Evolutionary conservation across 2,888 invertebrate species (phyloP).

Genomic region (Odontocerum albicorne): DNA sequence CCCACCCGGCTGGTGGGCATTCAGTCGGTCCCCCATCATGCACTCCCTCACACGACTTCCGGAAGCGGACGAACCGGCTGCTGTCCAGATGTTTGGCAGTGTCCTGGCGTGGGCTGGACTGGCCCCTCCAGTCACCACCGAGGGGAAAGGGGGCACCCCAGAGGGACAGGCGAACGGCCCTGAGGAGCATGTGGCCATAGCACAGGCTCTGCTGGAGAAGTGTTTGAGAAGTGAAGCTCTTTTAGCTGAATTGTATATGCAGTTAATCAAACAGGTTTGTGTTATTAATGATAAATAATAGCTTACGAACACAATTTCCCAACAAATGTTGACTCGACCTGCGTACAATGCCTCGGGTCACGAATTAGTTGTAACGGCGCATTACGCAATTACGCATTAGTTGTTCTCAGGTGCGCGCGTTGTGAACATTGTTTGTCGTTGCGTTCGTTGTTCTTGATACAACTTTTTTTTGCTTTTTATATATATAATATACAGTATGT

Average conservation of each 20-base stretch:
- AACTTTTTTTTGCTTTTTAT: too few relatives aligned
- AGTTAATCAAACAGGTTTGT: conserved; percentile 79
- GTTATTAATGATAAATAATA: too few relatives aligned
- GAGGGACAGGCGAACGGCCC: conserved; percentile 56
- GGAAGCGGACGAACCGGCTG: conserved; percentile 84
- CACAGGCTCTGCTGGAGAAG: conserved; percentile 87
- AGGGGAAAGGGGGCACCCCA: conserved; percentile 50
- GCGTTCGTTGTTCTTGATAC: too few relatives aligned
- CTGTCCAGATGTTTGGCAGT: conserved; percentile 85
- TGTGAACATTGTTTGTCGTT: too few relatives aligned
- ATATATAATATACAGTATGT: too few relatives aligned
- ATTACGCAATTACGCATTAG: too few relatives aligned
- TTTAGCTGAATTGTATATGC: conserved; percentile 87
- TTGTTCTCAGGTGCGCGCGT: too few relatives aligned
- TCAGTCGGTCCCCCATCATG: conserved; percentile 75
- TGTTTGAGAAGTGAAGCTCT: conserved; percentile 89
- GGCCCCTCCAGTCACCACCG: conserved; percentile 51
- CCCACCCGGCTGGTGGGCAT: conserved; percentile 87
- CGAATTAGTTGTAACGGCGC: too few relatives aligned
- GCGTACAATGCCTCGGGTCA: too few relatives aligned
- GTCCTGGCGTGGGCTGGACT: conserved; percentile 89
- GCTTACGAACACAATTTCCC: too few relatives aligned
- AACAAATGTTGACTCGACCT: too few relatives aligned
- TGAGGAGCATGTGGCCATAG: conserved; percentile 85
- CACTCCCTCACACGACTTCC: conserved; percentile 84